These are phyloP conservation scores for Zosterops borbonicus DNA, from an alignment of 2,113 vertebrate genomes.

Conservation along the genomic window DNA sequence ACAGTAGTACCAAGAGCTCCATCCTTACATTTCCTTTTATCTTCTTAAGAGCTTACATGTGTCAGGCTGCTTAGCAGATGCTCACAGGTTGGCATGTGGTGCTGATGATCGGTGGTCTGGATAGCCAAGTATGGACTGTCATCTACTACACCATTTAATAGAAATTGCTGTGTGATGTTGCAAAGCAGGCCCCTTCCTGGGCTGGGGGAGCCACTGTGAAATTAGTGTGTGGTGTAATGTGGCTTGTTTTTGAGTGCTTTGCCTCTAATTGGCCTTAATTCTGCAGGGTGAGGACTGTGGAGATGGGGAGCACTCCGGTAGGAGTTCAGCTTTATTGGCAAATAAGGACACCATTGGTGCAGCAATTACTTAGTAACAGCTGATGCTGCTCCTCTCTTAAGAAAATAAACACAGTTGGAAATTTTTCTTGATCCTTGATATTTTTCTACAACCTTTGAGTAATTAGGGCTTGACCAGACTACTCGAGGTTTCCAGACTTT, in stretches of 20 bases:
- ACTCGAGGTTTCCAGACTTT: background rate
- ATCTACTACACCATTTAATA: background rate
- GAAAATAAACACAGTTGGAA: background rate
- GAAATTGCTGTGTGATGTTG: background rate
- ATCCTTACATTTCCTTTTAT: background rate
- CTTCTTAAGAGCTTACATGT: background rate
- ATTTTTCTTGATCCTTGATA: background rate
- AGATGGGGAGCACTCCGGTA: background rate
- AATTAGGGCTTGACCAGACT: background rate
- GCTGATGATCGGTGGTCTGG: background rate
- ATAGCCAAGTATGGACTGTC: background rate
- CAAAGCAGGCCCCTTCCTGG: background rate
- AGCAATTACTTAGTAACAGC: background rate
- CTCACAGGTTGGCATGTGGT: background rate
- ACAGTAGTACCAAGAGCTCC: background rate
- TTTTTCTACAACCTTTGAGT: background rate
- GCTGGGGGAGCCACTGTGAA: background rate
- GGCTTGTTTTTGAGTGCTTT: background rate
- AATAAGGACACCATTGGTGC: background rate
- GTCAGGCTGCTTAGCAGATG: background rate
- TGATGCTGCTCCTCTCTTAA: background rate
- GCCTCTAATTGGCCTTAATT: background rate
- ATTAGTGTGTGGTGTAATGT: background rate
- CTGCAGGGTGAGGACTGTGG: background rate
- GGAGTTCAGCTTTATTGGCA: background rate